These are phyloP conservation scores for Cariama cristata DNA, from an alignment of 2,113 vertebrate species.

Conservation along the genomic window DNA sequence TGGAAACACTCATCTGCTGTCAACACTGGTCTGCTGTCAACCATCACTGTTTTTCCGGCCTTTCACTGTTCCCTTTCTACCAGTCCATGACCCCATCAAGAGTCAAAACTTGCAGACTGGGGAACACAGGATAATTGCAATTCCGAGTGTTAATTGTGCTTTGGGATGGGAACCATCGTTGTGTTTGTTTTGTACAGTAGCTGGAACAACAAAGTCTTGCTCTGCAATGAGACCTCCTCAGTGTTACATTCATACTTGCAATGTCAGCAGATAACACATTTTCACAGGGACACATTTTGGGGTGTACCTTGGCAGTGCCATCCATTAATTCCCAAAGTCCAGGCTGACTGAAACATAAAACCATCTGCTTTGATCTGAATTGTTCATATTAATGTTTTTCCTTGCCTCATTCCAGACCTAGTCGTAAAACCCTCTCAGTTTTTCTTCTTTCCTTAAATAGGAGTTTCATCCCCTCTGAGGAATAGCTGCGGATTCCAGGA, in stretches of 20 bases:
- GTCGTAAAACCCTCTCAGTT: background rate
- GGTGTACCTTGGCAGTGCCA: background rate
- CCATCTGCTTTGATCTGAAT: background rate
- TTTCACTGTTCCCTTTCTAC: background rate
- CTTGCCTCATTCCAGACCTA: background rate
- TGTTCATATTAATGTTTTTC: background rate
- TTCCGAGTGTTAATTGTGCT: background rate
- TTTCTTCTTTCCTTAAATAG: conserved; percentile 9
- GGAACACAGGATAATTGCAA: background rate
- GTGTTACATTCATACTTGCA: background rate
- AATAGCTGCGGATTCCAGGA: background rate
- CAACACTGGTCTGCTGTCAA: background rate
- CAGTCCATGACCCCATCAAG: background rate
- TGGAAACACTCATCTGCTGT: background rate
- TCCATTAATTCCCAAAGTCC: background rate
- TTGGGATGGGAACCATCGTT: background rate
- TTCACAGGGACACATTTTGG: background rate
- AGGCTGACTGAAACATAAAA: background rate
- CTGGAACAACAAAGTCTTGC: background rate
- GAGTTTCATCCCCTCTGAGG: background rate
- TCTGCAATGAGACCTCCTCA: background rate
- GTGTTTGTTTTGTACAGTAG: accelerated
- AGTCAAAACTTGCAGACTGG: background rate
- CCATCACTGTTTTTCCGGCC: background rate
- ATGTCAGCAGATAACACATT: background rate